Evolutionary conservation across 2,113 vertebrate genomes (phyloP).

Genomic region (Anhinga rufa): DNA sequence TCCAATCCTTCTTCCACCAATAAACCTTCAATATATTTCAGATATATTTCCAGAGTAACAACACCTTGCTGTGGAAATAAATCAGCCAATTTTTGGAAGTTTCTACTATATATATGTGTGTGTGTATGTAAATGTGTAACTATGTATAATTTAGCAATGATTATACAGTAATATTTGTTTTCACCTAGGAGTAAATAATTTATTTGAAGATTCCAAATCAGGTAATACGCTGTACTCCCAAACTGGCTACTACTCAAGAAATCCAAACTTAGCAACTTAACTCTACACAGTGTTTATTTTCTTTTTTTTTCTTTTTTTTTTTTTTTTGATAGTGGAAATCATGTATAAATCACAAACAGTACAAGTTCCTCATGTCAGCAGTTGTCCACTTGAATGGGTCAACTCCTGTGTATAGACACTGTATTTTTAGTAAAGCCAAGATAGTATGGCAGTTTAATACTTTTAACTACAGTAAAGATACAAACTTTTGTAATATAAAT

Average conservation of each 20-base stretch:
- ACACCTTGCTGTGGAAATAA: not conserved
- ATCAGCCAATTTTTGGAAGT: not conserved
- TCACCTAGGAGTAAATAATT: not conserved
- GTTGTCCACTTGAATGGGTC: conserved; percentile 51
- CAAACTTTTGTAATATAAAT: conserved; percentile 78
- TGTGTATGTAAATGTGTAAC: not conserved
- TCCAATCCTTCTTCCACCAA: not conserved
- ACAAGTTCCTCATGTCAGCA: conserved; percentile 59
- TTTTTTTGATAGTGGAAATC: conserved; percentile 66
- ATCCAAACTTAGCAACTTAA: conserved; percentile 38
- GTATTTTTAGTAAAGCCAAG: conserved; percentile 75
- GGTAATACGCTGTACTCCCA: not conserved
- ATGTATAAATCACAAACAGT: conserved; percentile 70
- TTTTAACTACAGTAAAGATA: conserved; percentile 67
- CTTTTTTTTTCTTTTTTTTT: conserved; percentile 48
- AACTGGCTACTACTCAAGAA: conserved; percentile 12
- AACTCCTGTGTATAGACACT: conserved; percentile 57
- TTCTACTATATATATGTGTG: not conserved
- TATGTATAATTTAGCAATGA: not conserved
- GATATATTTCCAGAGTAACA: too few species aligned
- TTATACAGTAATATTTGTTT: conserved; percentile 4
- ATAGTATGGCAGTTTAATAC: conserved; percentile 67
- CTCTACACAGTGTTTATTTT: conserved; percentile 75
- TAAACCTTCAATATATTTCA: not conserved
- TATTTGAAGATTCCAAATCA: not conserved